Evolutionary conservation across 2,888 invertebrate genomes (phyloP).

Genomic region (Campaea margaritaria): DNA sequence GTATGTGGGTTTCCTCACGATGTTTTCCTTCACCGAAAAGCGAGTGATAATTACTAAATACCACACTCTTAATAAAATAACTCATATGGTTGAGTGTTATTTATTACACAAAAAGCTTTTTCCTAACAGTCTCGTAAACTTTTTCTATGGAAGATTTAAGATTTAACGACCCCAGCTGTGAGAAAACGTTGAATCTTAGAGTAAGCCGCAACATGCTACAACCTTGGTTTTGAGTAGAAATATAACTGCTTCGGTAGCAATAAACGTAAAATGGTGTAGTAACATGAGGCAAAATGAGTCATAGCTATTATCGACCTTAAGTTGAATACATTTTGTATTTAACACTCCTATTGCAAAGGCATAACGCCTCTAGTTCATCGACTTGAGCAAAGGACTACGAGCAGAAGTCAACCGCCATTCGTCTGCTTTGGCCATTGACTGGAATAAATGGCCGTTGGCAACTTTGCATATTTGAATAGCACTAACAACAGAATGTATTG

Average conservation of each 20-base stretch:
- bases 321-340: constrained; percentile 20
- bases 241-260: constrained; percentile 40
- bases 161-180: constrained; percentile 28
- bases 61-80: not conserved
- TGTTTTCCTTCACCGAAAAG: too few species aligned
- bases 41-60: too few species aligned
- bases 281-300: constrained; percentile 41
- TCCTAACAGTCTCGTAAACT: constrained; percentile 32
- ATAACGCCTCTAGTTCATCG: constrained; percentile 29
- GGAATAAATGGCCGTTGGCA: constrained; percentile 28
- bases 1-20: too few species aligned
- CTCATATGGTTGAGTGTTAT: constrained; percentile 7
- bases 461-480: constrained; percentile 32
- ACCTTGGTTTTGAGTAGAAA: constrained; percentile 28
- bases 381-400: constrained; percentile 27
- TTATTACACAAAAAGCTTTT: constrained; percentile 8
- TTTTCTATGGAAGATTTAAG: constrained; percentile 28
- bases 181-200: constrained; percentile 32
- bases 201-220: constrained; percentile 37
- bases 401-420: constrained; percentile 20
- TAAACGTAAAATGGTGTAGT: constrained; percentile 41
- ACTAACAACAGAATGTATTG: constrained; percentile 25
- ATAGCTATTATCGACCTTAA: constrained; percentile 28
- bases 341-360: constrained; percentile 33
- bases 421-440: constrained; percentile 36